Evolutionary conservation across 1,140 invertebrate genomes (phyloP).

Genomic region (Eumeta japonica): DNA sequence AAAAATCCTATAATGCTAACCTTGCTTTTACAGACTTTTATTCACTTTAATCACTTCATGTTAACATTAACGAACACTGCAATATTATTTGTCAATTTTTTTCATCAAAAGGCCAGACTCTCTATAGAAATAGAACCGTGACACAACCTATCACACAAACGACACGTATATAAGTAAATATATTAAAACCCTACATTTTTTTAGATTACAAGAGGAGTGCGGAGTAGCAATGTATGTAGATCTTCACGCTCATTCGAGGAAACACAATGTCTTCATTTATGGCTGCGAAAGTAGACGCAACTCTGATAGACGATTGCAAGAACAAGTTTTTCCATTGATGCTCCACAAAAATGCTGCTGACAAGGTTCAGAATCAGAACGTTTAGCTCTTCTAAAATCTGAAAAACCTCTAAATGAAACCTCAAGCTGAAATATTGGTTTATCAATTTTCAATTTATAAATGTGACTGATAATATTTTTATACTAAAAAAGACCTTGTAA

Average conservation of each 20-base stretch:
- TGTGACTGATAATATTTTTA: too few relatives aligned
- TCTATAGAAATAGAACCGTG: not conserved
- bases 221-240: constrained; percentile 93
- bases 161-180: too few relatives aligned
- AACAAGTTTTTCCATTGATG: constrained; percentile 91
- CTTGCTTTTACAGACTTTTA: too few relatives aligned
- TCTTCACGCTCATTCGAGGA: constrained; percentile 91
- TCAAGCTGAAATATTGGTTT: too few relatives aligned
- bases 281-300: constrained; percentile 87
- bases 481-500: too few relatives aligned
- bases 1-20: too few relatives aligned
- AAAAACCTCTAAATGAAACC: too few relatives aligned
- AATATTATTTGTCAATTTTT: not conserved
- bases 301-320: constrained; percentile 74
- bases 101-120: constrained; percentile 3
- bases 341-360: constrained; percentile 88
- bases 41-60: too few relatives aligned
- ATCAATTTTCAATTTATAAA: too few relatives aligned
- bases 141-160: too few relatives aligned
- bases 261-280: constrained; percentile 94
- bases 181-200: constrained; percentile 15
- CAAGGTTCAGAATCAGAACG: constrained; percentile 79
- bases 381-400: too few relatives aligned
- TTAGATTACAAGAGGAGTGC: constrained; percentile 83
- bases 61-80: too few relatives aligned